Conservation (phyloP, 2,797 vertebrate species). For the Platyrinchus mystaceus region DNA sequence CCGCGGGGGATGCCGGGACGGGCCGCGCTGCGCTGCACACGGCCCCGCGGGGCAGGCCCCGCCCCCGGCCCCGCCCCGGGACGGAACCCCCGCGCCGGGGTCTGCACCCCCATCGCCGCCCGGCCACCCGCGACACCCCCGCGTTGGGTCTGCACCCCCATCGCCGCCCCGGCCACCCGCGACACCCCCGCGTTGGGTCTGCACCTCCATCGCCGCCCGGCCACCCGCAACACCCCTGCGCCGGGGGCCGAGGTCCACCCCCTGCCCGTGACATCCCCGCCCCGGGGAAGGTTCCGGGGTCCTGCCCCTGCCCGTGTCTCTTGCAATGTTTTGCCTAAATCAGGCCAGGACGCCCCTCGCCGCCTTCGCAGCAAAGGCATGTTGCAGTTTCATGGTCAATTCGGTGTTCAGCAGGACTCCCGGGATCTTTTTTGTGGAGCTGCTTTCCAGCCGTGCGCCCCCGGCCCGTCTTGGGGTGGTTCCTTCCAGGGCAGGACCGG, state of each 20-base stretch:
- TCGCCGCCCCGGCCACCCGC: too few species aligned
- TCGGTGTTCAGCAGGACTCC: background rate
- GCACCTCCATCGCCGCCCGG: too few species aligned
- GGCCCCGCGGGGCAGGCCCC: background rate
- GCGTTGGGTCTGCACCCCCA: too few species aligned
- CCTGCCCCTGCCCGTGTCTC: too few species aligned
- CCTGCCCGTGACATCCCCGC: background rate
- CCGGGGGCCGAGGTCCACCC: too few species aligned
- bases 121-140: too few species aligned
- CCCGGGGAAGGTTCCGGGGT: too few species aligned
- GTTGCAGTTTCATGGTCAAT: accelerated
- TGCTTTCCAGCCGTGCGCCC: background rate
- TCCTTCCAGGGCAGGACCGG: background rate
- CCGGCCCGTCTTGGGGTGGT: background rate
- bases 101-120: too few species aligned
- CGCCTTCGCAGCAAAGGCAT: background rate
- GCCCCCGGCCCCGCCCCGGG: background rate
- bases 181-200: too few species aligned
- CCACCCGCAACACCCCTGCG: too few species aligned
- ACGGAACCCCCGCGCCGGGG: too few species aligned
- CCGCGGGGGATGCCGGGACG: background rate
- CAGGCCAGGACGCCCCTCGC: background rate
- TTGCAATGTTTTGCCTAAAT: too few species aligned
- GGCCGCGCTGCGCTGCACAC: background rate
- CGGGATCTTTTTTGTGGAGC: background rate